Base-by-base conservation (phyloP, 2,888 invertebrate genomes). In the Tetrapedia diversipes region DNA sequence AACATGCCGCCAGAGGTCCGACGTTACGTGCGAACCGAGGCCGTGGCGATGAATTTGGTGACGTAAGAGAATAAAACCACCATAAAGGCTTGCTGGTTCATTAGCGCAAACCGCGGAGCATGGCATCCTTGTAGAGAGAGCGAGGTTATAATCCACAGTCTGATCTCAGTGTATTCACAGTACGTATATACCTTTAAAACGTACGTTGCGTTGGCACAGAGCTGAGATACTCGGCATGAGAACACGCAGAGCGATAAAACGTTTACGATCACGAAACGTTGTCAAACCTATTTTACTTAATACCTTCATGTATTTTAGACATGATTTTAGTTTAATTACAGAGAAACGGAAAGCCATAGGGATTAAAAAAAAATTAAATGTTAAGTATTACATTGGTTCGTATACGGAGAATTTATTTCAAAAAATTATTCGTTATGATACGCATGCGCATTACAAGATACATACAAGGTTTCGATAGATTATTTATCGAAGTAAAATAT, bases 21-120 rank as follows among this genome's bases (percentile, higher is more conserved):
- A 1, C 59, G 29, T 27, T 72, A 32, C 65, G 61, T 69, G 64
- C n/a, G 71, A 57, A 45, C 61, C 66, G 77, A 70, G 75, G 81
- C 75, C 80, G 54, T 34, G 53, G 49, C 70, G 77, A 79, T 77
- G 82, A 77, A 78, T 80, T 71, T 63, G 69, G 78, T 85, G 85
- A 85, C 85, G 85, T 84, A 85, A 83, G 85, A 79, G 81, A 84
- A 87, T 81, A 86, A 88, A 87, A 84, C 79, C 86, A 85, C 81
- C 82, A 79, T 84, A 84, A 87, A 86, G 83, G 71, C 81, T 79
- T 78, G 85, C 79, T 77, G 88, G 81, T 85, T 88, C 86, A 87
- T 87, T 87, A 87, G 80, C 82, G 83, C 74, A 73, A 76, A 79
- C 85, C 83, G 61, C 71, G 80, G 57, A 81, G 75, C 79, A 82